Conservation (phyloP, 2,797 vertebrate genomes). For the Propithecus deckenii region DNA sequence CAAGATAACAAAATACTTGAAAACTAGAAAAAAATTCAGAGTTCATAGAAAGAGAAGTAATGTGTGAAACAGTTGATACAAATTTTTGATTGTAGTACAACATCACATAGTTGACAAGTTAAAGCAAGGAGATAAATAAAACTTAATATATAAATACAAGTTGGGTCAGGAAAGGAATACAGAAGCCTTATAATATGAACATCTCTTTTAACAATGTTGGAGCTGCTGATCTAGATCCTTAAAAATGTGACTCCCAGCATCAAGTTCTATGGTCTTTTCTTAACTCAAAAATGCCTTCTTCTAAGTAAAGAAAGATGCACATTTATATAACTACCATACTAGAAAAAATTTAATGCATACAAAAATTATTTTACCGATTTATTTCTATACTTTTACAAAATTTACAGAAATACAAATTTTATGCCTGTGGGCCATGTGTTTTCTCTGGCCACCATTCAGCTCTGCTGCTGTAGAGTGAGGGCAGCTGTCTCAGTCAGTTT, state of each 20-base stretch:
- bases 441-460: background rate
- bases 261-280: background rate
- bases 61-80: background rate
- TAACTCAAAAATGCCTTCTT: background rate
- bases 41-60: background rate
- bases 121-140: background rate
- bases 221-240: background rate
- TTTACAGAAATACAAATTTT: background rate
- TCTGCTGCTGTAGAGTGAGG: rapidly evolving
- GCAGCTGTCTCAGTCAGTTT: background rate
- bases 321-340: background rate
- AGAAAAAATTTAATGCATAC: background rate
- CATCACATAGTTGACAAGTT: background rate
- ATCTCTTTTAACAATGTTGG: background rate
- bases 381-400: background rate
- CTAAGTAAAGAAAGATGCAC: background rate
- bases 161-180: background rate
- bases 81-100: background rate
- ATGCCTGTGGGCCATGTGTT: background rate
- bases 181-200: background rate
- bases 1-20: background rate
- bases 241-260: background rate
- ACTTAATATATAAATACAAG: background rate
- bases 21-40: background rate
- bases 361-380: background rate